Conservation (phyloP, 1,140 invertebrate genomes). For the Acyrthosiphon pisum region DNA sequence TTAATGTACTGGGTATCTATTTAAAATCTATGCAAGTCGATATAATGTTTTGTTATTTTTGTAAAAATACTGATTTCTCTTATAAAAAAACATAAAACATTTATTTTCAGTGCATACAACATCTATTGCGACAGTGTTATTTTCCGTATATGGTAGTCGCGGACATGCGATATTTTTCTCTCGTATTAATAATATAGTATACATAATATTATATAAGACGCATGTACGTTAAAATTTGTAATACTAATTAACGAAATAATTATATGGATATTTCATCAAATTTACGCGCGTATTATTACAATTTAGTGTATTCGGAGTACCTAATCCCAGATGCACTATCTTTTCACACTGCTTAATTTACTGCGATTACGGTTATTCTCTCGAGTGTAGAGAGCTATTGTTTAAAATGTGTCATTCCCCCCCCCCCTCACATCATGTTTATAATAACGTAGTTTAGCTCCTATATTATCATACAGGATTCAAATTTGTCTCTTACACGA, state of each 20-base stretch:
- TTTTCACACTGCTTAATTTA: slow-evolving; percentile 10
- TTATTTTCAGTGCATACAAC: neutral
- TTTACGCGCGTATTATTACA: neutral
- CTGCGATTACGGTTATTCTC: neutral
- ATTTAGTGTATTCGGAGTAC: neutral
- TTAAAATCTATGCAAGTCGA: neutral
- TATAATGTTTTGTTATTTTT: neutral
- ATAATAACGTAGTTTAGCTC: neutral
- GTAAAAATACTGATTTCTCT: neutral
- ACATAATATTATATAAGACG: neutral
- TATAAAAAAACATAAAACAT: neutral
- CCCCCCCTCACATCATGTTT: neutral
- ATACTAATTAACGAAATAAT: neutral
- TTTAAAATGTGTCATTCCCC: neutral
- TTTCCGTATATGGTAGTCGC: neutral
- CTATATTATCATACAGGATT: neutral
- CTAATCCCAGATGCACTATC: neutral
- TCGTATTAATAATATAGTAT: neutral
- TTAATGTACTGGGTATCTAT: too few relatives aligned
- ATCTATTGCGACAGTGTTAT: too few relatives aligned
- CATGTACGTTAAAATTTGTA: neutral
- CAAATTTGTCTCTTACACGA: neutral
- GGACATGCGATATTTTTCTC: neutral
- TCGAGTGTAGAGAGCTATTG: neutral
- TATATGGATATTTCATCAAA: neutral